Evolutionary conservation across 2,888 invertebrate genomes (phyloP), one percentile per base, ranked within the genome.

Genomic region (Salticus scenicus): DNA sequence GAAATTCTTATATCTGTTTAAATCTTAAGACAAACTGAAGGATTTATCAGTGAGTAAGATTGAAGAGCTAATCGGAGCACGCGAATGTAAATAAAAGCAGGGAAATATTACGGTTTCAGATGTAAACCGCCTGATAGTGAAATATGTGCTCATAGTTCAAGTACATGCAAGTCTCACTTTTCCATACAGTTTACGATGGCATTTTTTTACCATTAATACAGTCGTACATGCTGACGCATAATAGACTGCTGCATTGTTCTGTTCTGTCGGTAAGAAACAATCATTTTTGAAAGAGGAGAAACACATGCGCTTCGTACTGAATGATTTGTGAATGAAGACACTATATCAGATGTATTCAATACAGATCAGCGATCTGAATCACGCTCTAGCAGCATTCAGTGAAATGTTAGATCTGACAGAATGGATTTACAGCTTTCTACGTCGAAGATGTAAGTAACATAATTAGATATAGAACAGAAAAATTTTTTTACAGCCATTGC

Each of bases 341-440:
- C 57, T 5, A 24, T 57, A 24, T 4, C 57, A 57, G 24, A 83
- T 83, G 82, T 83, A 83, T 20, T 71, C 76, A 2, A 83, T 83
- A 71, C 71, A 66, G 12, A 57, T 66, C 27, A 80, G 51, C 12
- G 73, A 86, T 63, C 57, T 63, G 1, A 51, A 76, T 27, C 47
- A 75, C 28, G 72, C 86, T 5, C 33, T 86, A 33, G 86, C 86
- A 4, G 75, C 70, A 24, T 74, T 86, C 64, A 57, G 76, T 0
- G 80, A 86, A 37, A 75, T 72, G 67, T 10, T 86, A 33, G 75
- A 80, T 47, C 20, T 74, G 10, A n/a, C 74, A 12, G 78, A 74
- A 42, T 78, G 71, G 31, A 20, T 84, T 8, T 41, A 51, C 24
- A 66, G 67, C 27, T 27, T 42, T 71, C 63, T 82, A n/a, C 47